Conservation (phyloP, 2,888 invertebrate species). For the Plagodis dolabraria region DNA sequence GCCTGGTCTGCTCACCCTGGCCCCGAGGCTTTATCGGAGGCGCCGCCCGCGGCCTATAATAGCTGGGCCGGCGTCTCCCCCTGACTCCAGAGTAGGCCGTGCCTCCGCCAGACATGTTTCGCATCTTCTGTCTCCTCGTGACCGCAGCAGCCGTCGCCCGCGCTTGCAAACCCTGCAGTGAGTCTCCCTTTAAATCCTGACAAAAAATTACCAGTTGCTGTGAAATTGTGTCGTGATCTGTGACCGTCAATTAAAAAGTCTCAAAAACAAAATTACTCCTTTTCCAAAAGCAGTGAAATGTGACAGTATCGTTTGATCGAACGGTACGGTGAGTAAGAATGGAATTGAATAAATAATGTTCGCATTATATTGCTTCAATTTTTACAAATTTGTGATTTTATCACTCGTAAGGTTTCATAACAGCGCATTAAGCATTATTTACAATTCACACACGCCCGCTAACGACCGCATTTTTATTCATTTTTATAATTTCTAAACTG, state of each 20-base stretch:
- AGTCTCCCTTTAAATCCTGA: constrained; percentile 51
- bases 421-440: constrained; percentile 30
- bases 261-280: constrained; percentile 2
- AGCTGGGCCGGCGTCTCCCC: constrained; percentile 80
- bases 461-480: constrained; percentile 36
- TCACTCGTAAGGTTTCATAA: constrained; percentile 31
- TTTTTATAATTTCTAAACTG: constrained; percentile 52
- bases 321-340: constrained; percentile 39
- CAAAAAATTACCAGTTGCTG: constrained; percentile 13
- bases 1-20: constrained; percentile 77
- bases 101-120: constrained; percentile 80
- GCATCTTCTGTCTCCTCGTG: constrained; percentile 72
- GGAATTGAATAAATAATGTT: too few species aligned
- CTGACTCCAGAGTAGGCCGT: constrained; percentile 73
- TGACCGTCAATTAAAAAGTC: neutral
- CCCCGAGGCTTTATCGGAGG: constrained; percentile 78
- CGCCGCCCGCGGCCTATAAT: constrained; percentile 83
- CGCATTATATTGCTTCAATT: constrained; percentile 28
- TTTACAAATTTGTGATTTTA: constrained; percentile 32
- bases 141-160: constrained; percentile 57
- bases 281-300: constrained; percentile 11
- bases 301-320: constrained; percentile 21
- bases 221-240: constrained; percentile 26
- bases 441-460: constrained; percentile 35
- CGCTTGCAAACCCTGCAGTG: constrained; percentile 81